Evolutionary conservation across 2,888 invertebrate genomes (phyloP), one percentile per base, ranked within the genome.

Genomic region (Folsomia candida): DNA sequence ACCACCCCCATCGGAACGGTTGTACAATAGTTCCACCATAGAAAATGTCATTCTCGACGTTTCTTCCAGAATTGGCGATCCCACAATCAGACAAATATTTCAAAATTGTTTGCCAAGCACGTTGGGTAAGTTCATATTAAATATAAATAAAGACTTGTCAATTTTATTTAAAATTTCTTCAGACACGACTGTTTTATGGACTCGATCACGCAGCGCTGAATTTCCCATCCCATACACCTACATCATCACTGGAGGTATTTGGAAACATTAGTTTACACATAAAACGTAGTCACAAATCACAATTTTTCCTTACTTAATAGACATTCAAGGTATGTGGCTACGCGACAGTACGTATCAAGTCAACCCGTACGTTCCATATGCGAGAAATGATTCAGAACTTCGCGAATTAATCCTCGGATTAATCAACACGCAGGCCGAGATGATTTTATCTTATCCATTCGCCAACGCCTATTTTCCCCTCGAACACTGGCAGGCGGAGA

Each of bases 191-290:
- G 70, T 78, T 11, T 64, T 69, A 22, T 76, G 62, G 62, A 4
- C 22, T 25, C 60, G 60, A 61, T 26, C 71, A 73, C 26, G 29
- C 22, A 1, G 57, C 59, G 37, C 68, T 14, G 68, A 29, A 11
- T 24, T 67, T 20, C 68, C 60, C 51, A n/a, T 74, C 4, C 71
- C 76, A 6, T 78, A 76, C 57, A 78, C 78, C 1, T 78, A 78
- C 63, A 76, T 78, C n/a, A 72, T 78, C 2, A 78, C 78, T 25
- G 78, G 78, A 74, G 78, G 78, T 78, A 71, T n/a, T n/a, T n/a
- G n/a, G 61, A 14, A 18, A 51, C n/a, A n/a, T n/a, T n/a, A n/a
- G n/a, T n/a, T n/a, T n/a, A n/a, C n/a, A n/a, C n/a, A n/a, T n/a
- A n/a, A n/a, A n/a, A n/a, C n/a, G n/a, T n/a, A n/a, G n/a, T n/a